Evolutionary conservation across 2,888 invertebrate genomes (phyloP), one percentile per base, ranked within the genome.

Genomic region (Chrysopilus asiliformis): DNA sequence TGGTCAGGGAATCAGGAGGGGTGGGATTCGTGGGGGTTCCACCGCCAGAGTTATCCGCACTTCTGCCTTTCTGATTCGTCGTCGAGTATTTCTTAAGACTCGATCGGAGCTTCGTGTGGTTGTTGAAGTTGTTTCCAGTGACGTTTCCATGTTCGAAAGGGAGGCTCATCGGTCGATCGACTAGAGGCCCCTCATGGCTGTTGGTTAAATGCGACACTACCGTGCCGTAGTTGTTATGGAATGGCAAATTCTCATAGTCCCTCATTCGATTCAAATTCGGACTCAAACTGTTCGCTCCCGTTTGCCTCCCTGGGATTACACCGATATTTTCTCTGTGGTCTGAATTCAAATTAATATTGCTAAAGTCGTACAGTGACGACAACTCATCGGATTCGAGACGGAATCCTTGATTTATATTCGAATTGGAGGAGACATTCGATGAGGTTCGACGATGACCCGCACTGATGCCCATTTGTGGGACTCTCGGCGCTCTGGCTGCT

Each of bases 1-100:
- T 84, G 1, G 84, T 79, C 41, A 85, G 54, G 45, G 84, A 84
- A 50, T 86, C 87, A 0, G 86, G 85, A 0, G 87, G 86, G 5
- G 87, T 85, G 2, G 82, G 81, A 57, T 83, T 82, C 13, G 85
- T 83, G 1, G 84, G 83, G 12, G 71, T 72, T 0, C 74, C 77
- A 0, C 76, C 75, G 24, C 39, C 41, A 4, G 40, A 39, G 22
- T 32, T 41, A 19, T 27, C 12, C 4, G 68, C 66, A 3, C 65
- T 64, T 32, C 64, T 67, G 2, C 66, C 67, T 40, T 70, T 73
- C 44, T 71, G 68, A 17, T 58, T 64, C 43, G 64, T 68, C 13
- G 48, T 72, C 68, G 57, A 58, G 49, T 80, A 80, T 55, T 82
- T 75, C 55, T 85, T 83, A 35, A 87, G 61, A 50, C 84, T 85